Evolutionary conservation across 2,888 invertebrate species (phyloP).

Genomic region (Tetragonisca angustula): DNA sequence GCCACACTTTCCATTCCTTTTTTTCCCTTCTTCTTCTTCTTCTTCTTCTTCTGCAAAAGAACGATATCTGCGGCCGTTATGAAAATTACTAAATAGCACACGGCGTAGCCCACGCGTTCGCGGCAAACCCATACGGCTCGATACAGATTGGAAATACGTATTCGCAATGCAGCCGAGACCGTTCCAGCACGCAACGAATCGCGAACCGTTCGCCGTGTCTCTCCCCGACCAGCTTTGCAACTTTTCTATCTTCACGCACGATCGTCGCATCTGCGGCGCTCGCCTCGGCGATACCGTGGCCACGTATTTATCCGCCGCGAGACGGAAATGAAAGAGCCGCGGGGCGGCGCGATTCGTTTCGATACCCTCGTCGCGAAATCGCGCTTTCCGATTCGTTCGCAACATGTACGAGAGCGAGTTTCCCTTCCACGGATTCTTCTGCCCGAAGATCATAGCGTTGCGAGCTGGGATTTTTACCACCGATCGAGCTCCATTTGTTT

Average conservation of each 20-base stretch:
- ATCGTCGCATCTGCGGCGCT: constrained; percentile 64
- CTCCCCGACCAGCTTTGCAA: constrained; percentile 53
- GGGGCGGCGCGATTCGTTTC: background rate
- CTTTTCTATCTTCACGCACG: constrained; percentile 72
- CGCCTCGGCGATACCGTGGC: constrained; percentile 29
- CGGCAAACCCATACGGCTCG: constrained; percentile 36
- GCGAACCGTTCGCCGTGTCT: constrained; percentile 37
- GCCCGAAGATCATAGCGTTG: background rate
- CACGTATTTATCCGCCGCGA: background rate
- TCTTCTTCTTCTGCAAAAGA: background rate
- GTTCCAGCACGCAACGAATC: constrained; percentile 59
- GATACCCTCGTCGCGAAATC: constrained; percentile 37
- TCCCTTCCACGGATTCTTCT: background rate
- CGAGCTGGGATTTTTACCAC: background rate
- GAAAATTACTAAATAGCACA: constrained; percentile 30
- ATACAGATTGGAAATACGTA: constrained; percentile 53
- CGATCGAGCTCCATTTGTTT: too few relatives aligned
- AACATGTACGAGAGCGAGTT: background rate
- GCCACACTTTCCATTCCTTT: background rate
- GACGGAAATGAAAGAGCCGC: background rate
- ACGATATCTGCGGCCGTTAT: constrained; percentile 5
- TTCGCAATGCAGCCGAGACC: constrained; percentile 38
- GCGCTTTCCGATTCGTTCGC: constrained; percentile 5
- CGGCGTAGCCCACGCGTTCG: constrained; percentile 28
- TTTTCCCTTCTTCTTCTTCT: background rate